Percentiles rank a stretch among this genome's conserved stretches.
Evolutionary conservation across 1,140 invertebrate genomes (phyloP).

Genomic region (Scaptomyza hsui): DNA sequence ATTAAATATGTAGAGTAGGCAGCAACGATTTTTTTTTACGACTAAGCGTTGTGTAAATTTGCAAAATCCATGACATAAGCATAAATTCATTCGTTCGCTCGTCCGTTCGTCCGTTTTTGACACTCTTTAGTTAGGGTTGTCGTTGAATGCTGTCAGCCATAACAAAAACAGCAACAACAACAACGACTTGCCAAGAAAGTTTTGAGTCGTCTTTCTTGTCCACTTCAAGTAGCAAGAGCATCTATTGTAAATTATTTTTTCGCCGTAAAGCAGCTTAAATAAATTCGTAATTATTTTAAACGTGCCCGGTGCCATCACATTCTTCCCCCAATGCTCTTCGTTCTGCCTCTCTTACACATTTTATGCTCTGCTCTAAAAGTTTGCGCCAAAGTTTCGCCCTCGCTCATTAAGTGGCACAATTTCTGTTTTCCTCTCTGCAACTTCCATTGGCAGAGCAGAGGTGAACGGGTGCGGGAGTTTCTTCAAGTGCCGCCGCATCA

Average conservation of each 20-base stretch:
- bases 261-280: constrained; percentile 78
- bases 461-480: not conserved
- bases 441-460: constrained; percentile 39
- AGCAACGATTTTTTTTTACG: constrained; percentile 60
- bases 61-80: constrained; percentile 75
- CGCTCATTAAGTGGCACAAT: constrained; percentile 78
- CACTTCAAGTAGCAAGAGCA: constrained; percentile 11
- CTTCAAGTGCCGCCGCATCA: constrained; percentile 73
- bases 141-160: constrained; percentile 4
- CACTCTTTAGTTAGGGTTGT: constrained; percentile 18
- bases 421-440: constrained; percentile 75
- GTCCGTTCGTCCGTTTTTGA: constrained; percentile 7
- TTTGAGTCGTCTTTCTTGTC: constrained; percentile 2
- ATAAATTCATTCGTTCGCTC: constrained; percentile 55
- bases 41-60: constrained; percentile 70
- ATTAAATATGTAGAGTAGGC: constrained; percentile 74
- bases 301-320: constrained; percentile 56
- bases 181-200: constrained; percentile 1
- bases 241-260: constrained; percentile 74
- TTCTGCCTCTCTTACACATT: constrained; percentile 26
- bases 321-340: constrained; percentile 34
- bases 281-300: constrained; percentile 82
- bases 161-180: constrained; percentile 1
- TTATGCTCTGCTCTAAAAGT: constrained; percentile 47
- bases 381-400: constrained; percentile 69